Base-by-base conservation (phyloP, 2,113 vertebrate genomes). In the Calidris pygmaea region DNA sequence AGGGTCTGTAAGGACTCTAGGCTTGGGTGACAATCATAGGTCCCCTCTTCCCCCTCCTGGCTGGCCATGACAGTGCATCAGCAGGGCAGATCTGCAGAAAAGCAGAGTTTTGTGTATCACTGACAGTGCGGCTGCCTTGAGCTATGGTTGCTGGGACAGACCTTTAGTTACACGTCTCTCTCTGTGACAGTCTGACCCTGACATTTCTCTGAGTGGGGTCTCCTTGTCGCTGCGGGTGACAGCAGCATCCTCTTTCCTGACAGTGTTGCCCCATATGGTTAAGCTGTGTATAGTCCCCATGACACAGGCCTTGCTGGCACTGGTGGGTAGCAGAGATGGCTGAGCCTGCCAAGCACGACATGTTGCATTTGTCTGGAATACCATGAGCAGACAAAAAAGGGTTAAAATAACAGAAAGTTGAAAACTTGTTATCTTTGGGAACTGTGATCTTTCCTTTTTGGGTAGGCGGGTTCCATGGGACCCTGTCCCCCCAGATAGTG, bases 391-490 rank as follows among this genome's bases (percentile, higher is more conserved):
- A 73, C 65, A 87, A 66, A 86, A 65, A 93, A 84, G 84, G 56
- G 68, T 91, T 96, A 92, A 93, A 96, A 95, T 96, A 94, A 93
- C 80, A 93, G 53, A 81, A 93, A 60, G 19, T 45, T 94, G 86
- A 92, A 96, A 90, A 35, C 14, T 5, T 0, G 0, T 84, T 96
- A 88, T 94, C 92, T 96, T 52, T 5, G 26, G 67, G 85, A 96
- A n/a, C 39, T 56, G 35, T 60, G 56, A 71, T 83, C 85, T 84
- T 94, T 92, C 48, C 86, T 89, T 86, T 90, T 74, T 47, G 43
- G 60, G 47, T 72, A 72, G 76, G 52, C 35, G 0, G 60, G 68
- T 92, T 94, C 83, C 65, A 19, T 68, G 72, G 65, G 52, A 93
- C 68, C 47, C 45, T 3, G 6, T 86, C 11, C 47, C 71, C 55